Base-by-base conservation (phyloP, 1,140 invertebrate species). In the Pissodes strobi region DNA sequence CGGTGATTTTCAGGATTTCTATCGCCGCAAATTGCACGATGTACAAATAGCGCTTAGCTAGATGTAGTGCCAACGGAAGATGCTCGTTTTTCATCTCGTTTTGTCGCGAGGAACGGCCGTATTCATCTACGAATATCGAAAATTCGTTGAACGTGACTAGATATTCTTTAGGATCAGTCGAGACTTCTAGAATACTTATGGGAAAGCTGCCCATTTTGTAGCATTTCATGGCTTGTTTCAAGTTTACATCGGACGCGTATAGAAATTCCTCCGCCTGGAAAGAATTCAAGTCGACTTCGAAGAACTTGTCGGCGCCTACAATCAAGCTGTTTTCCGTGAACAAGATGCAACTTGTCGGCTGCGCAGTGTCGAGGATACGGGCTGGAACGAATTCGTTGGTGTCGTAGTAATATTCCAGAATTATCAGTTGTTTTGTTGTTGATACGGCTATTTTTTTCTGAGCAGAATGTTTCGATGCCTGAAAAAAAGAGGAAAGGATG, bases 71-170 rank as follows among this genome's bases (percentile, higher is more conserved):
- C 21, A 89, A 82, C 0, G 93, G 92, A n/a, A 92, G 79, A 69
- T 89, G 85, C 57, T 85, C 88, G 90, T 92, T 95, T 66, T 89
- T 89, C 22, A 94, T 81, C 70, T 95, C 91, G 21, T 87, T 83
- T 13, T 82, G 79, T 9, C 94, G 84, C 0, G 88, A 90, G 60
- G 90, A 83, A 65, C 86, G 84, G 15, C 94, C 93, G 74, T 83
- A 87, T 68, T 87, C 85, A 78, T 95, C 89, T 1, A 95, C 91
- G 81, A 95, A 95, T 1, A 95, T 83, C 2, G 91, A 93, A 78
- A 92, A 90, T 74, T 94, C 92, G 68, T 89, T 87, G 78, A 92
- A 96, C 76, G 92, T 94, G 0, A 95, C 76, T 3, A 96, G 80
- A 69, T 91, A 90, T 77, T 97, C 93, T 45, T 82, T 62, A 60